Evolutionary conservation across 2,113 vertebrate species (phyloP), one percentile per base, ranked within the genome.

Genomic region (Pachyramphus minor): DNA sequence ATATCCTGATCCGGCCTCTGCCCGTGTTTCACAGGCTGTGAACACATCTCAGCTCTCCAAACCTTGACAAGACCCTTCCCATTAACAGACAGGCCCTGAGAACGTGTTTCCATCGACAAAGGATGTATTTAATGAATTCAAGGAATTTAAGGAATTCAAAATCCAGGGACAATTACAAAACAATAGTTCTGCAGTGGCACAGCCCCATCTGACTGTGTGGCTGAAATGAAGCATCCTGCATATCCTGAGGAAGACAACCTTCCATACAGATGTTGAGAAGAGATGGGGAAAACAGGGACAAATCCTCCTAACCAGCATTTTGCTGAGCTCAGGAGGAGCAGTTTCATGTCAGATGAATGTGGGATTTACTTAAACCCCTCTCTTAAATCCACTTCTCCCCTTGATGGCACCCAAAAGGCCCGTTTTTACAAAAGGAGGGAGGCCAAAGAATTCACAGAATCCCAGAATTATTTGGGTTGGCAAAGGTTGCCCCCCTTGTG

Each of bases 401-500:
- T 35, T 59, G 19, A 41, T 0, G 4, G 27, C 33, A 59, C 20
- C 5, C 41, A 49, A 66, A 74, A 62, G 24, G 11, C 37, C 23
- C 8, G 2, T 28, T 66, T 12, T 35, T 62, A 62, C 21, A 25
- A 53, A 79, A 76, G 21, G 44, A 49, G 28, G 42, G 44, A 39
- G 15, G 39, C 5, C 27, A 77, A 84, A 78, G 33, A n/a, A 39
- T 8, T 33, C 8, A 12, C 22, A n/a, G 33, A 74, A 44, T 44
- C 45, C 22, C 3, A 2, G 47, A 1, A 41, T 21, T 2, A 0
- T 11, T 49, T 9, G 15, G 14, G 67, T 5, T 49, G 59, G 66
- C 27, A 55, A 71, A 79, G 7, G 8, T 4, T 69, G 9, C 28
- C 64, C 84, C 28, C 47, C 47, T 21, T 71, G 74, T 58, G 12